phyloP scores from a whole-genome alignment of 2,888 invertebrate genomes.

The Eristalis intricaria region DNA sequence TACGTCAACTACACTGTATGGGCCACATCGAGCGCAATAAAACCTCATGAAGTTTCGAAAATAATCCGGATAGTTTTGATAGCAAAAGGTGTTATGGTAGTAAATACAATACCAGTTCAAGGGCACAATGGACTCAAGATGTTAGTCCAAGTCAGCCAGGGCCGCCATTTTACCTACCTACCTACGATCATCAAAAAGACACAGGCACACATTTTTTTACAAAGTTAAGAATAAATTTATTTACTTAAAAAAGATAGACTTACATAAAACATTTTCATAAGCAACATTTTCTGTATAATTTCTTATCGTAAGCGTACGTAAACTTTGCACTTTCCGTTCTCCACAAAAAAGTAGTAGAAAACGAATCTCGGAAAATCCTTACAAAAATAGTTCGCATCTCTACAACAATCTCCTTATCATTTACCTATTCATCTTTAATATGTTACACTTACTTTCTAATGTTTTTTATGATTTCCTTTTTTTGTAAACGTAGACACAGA shows the following conservation, averaged over 20 bases:
- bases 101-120: no score
- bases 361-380: conserved; percentile 30
- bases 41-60: no score
- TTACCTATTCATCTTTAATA: conserved; percentile 7
- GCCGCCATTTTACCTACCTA: no score
- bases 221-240: conserved; percentile 33
- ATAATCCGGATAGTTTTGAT: no score
- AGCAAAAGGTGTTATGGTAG: no score
- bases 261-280: conserved; percentile 17
- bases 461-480: conserved; percentile 12
- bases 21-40: no score
- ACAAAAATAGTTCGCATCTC: conserved; percentile 49
- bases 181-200: not conserved
- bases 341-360: conserved; percentile 9
- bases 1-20: no score
- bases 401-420: not conserved
- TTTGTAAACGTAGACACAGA: conserved; percentile 38
- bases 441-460: conserved; percentile 42
- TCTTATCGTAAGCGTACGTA: not conserved
- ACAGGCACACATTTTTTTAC: not conserved
- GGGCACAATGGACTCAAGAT: no score
- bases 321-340: not conserved
- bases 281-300: not conserved
- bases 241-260: conserved; percentile 30
- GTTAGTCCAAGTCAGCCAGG: no score